These are phyloP conservation scores for Erebia ligea DNA, from an alignment of 2,888 invertebrate genomes.

Conservation along the genomic window DNA sequence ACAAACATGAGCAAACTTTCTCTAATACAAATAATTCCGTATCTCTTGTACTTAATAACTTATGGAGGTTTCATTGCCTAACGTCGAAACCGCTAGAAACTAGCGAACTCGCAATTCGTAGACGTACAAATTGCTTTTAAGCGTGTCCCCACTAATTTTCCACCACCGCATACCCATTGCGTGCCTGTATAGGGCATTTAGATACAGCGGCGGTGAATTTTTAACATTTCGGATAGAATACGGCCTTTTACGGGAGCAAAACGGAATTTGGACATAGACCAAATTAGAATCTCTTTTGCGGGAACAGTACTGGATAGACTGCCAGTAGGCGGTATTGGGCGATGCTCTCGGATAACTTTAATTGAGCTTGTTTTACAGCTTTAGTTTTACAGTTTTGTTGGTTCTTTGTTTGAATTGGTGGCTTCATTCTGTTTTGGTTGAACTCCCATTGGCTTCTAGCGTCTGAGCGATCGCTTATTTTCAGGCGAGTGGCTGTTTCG, in stretches of 20 bases:
- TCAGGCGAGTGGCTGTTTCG: not conserved
- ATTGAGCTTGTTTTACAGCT: conserved; percentile 14
- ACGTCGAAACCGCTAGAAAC: not conserved
- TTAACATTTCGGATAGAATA: conserved; percentile 38
- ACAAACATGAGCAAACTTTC: too few species aligned
- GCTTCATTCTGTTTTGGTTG: not conserved
- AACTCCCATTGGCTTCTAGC: too few species aligned
- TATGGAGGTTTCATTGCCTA: not conserved
- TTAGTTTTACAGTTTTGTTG: conserved; percentile 15
- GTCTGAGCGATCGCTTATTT: too few species aligned
- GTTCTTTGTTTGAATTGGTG: not conserved
- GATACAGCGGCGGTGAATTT: conserved; percentile 32
- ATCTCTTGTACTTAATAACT: too few species aligned
- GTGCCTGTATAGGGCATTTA: not conserved
- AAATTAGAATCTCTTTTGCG: conserved; percentile 36
- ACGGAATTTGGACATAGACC: conserved; percentile 33
- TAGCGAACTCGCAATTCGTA: not conserved
- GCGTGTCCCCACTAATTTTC: conserved; percentile 27
- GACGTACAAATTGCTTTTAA: conserved; percentile 17
- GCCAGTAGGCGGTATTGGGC: conserved; percentile 11
- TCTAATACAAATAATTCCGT: too few species aligned
- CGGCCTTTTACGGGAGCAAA: conserved; percentile 24
- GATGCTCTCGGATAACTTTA: conserved; percentile 5
- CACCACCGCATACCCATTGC: conserved; percentile 8
- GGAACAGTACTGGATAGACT: conserved; percentile 11